Conservation (phyloP, 2,888 invertebrate species). For the Imbricaverruca yamaguchii region DNA sequence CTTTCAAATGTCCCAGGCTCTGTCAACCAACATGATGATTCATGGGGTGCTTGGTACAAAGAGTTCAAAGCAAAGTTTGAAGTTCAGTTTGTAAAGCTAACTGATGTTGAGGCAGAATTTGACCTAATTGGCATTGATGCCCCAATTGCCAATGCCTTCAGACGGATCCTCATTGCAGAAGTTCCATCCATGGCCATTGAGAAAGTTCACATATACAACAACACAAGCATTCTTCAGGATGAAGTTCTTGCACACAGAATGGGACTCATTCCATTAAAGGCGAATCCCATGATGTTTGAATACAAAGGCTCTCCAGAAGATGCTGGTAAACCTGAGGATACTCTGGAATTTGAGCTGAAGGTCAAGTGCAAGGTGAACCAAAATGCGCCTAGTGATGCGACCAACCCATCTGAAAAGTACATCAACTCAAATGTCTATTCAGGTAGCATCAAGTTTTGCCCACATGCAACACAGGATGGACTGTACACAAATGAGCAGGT, state of each 20-base stretch:
- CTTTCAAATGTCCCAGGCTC: neutral
- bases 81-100: conserved; percentile 48
- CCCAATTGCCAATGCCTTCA: conserved; percentile 74
- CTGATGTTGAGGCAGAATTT: conserved; percentile 72
- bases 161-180: conserved; percentile 73
- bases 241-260: conserved; percentile 82
- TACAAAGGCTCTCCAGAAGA: conserved; percentile 42
- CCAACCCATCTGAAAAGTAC: conserved; percentile 71
- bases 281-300: conserved; percentile 85
- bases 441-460: conserved; percentile 1
- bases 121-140: conserved; percentile 79
- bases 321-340: conserved; percentile 47
- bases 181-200: conserved; percentile 85
- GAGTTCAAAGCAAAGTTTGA: conserved; percentile 39
- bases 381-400: conserved; percentile 66
- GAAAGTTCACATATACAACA: conserved; percentile 75
- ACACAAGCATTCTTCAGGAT: conserved; percentile 83
- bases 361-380: conserved; percentile 75
- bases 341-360: conserved; percentile 77
- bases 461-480: neutral
- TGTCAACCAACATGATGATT: neutral
- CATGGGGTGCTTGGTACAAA: neutral
- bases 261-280: conserved; percentile 82
- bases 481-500: conserved; percentile 52
- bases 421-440: conserved; percentile 60